Percentiles rank a stretch among this genome's conserved stretches.
These are phyloP conservation scores for Nomia melanderi DNA, from an alignment of 1,140 invertebrate species.

Conservation along the genomic window DNA sequence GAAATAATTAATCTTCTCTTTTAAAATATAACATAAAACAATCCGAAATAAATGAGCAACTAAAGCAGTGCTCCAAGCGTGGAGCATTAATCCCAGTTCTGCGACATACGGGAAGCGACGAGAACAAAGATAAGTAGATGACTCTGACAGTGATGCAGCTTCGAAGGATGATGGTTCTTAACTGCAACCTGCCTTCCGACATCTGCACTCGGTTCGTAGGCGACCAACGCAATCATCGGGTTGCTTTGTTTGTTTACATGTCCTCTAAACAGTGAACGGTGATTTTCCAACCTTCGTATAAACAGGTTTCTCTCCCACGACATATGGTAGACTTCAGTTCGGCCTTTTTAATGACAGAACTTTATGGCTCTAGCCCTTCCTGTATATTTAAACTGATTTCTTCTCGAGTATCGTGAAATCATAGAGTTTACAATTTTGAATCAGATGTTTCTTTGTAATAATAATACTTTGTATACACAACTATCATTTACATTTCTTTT, in stretches of 20 bases:
- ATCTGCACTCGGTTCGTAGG: constrained; percentile 43
- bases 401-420: neutral
- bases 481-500: too few relatives aligned
- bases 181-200: constrained; percentile 47
- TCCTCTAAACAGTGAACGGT: constrained; percentile 28
- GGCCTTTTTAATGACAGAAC: neutral
- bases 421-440: neutral
- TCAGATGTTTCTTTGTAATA: too few relatives aligned
- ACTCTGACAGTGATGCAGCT: constrained; percentile 15
- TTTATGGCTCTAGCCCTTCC: constrained; percentile 27
- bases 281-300: constrained; percentile 51
- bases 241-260: constrained; percentile 60
- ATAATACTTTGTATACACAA: too few relatives aligned
- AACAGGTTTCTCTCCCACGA: constrained; percentile 21
- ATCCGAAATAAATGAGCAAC: too few relatives aligned
- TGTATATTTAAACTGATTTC: constrained; percentile 24
- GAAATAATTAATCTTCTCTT: too few relatives aligned
- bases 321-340: constrained; percentile 40
- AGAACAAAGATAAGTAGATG: constrained; percentile 25
- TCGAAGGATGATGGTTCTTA: constrained; percentile 35
- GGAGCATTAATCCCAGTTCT: too few relatives aligned
- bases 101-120: constrained; percentile 63
- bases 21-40: too few relatives aligned
- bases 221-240: constrained; percentile 10
- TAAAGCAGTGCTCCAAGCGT: too few relatives aligned